Evolutionary conservation across 2,888 invertebrate genomes (phyloP).

Genomic region (Pharmacophagus antenor): DNA sequence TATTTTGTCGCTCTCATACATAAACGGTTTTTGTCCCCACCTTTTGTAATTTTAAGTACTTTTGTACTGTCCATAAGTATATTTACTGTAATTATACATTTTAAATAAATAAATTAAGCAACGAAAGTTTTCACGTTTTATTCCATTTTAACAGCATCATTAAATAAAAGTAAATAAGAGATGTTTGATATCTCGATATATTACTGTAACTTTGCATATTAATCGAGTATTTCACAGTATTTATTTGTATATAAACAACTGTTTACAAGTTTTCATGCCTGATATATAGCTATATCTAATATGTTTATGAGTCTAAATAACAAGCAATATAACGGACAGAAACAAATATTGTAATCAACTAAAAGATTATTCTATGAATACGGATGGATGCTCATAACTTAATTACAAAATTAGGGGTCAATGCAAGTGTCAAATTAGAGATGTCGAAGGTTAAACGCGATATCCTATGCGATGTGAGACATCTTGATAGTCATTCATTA

Average conservation of each 20-base stretch:
- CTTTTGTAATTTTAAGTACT: conserved; percentile 21
- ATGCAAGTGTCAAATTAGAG: conserved; percentile 58
- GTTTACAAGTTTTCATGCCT: too few species aligned
- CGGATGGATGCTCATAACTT: conserved; percentile 17
- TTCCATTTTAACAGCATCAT: too few species aligned
- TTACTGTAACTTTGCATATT: too few species aligned
- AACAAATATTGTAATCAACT: neutral
- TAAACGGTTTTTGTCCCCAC: conserved; percentile 21
- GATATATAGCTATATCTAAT: too few species aligned
- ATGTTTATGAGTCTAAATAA: too few species aligned
- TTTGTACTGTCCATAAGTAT: conserved; percentile 9
- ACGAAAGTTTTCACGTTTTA: conserved; percentile 8
- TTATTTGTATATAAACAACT: too few species aligned
- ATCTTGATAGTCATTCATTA: conserved; percentile 45
- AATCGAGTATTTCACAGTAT: too few species aligned
- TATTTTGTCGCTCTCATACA: conserved; percentile 22
- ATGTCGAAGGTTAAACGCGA: conserved; percentile 58
- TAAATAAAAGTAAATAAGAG: too few species aligned
- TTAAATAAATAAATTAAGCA: conserved; percentile 24
- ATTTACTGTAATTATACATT: conserved; percentile 5
- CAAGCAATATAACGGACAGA: neutral
- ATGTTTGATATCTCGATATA: too few species aligned
- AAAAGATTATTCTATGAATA: conserved; percentile 1
- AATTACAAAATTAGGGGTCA: conserved; percentile 53
- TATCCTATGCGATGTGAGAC: conserved; percentile 37